Base-by-base conservation (phyloP, 2,113 vertebrate genomes). In the Sprattus sprattus region DNA sequence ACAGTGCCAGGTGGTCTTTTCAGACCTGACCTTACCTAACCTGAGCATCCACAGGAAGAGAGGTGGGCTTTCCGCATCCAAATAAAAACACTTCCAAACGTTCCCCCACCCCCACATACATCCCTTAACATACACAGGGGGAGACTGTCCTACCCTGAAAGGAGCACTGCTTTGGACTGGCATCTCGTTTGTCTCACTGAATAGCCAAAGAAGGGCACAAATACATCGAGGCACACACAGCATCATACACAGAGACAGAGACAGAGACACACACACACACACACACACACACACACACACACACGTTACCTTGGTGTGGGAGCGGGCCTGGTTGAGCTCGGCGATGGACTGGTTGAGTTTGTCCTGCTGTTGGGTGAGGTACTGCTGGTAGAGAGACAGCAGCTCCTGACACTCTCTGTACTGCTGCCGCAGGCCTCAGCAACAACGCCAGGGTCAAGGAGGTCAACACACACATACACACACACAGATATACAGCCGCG, bases 401-500 rank as follows among this genome's bases (percentile, higher is more conserved):
- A 99, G 95, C 92, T 99, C 97, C 94, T 99, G 97, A 89, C 98
- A 99, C 92, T 99, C 97, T 93, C 92, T 96, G 92, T 99, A 99
- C 89, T 99, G 98, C 89, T 96, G 96, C 88, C 98, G 97, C 85
- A 99, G 94, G 93, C 96, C 98, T 99, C 86, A 90, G 90, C 5
- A 90, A 85, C 20, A 82, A 39, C 60, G 25, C 45, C 18, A 18
- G 22, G 90, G 96, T 99, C 96, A 98, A 99, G 96, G 71, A n/a
- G 93, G 82, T 86, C 83, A 87, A 92, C 64, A 91, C 80, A 57
- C 22, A 0, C 0, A 88, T 83, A 4, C 85, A 39, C 6, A 32
- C 67, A 71, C 84, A n/a, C n/a, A n/a, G n/a, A n/a, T n/a, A n/a
- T n/a, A n/a, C n/a, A n/a, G n/a, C n/a, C n/a, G n/a, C n/a, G n/a